Evolutionary conservation across 2,888 invertebrate genomes (phyloP).

Genomic region (Argyra leucocephala): DNA sequence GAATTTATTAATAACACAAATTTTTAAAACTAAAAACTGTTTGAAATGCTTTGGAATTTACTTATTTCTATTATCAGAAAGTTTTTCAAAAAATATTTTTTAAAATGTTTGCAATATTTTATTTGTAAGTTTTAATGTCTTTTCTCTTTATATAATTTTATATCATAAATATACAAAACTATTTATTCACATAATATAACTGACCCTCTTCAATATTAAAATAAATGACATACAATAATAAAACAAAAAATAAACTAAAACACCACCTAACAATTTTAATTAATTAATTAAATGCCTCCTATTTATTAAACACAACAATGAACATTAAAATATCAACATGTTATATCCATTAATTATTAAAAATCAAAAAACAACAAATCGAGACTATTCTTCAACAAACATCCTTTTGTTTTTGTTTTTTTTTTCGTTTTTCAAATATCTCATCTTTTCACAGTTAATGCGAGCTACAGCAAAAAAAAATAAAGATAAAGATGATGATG

Average conservation of each 20-base stretch:
- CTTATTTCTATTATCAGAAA: background rate
- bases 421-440: slow-evolving; percentile 9
- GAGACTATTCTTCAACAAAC: background rate
- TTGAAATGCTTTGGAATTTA: background rate
- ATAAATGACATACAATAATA: too few species aligned
- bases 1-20: too few species aligned
- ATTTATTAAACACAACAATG: background rate
- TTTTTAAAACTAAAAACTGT: too few species aligned
- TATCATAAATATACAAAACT: background rate
- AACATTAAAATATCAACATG: background rate
- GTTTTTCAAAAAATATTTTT: too few species aligned
- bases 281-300: too few species aligned
- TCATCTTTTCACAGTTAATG: slow-evolving; percentile 25
- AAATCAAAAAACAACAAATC: background rate
- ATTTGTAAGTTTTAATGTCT: background rate
- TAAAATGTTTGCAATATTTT: too few species aligned
- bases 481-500: slow-evolving; percentile 31
- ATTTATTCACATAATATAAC: background rate
- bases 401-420: background rate
- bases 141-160: background rate
- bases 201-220: background rate
- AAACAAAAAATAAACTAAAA: too few species aligned
- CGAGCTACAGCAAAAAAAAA: slow-evolving; percentile 28
- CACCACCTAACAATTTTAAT: too few species aligned
- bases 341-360: background rate